These are phyloP conservation scores for Chrysaora quinquecirrha DNA, from an alignment of 30 jellyfish, hydroid and myxozoan species.

Conservation along the genomic window DNA sequence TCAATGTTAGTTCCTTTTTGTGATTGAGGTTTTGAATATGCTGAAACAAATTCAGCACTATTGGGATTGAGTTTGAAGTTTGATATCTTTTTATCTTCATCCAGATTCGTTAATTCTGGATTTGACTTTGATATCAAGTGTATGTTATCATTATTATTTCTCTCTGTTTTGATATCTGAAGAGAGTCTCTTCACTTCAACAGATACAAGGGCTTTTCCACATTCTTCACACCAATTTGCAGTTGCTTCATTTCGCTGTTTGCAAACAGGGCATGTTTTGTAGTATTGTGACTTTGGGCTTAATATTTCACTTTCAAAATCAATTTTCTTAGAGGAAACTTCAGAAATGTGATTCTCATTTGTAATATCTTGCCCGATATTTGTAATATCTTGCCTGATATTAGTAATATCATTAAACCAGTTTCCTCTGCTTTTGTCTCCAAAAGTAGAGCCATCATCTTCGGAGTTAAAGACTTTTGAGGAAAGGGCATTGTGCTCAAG, in stretches of 20 bases:
- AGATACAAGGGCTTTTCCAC: slow-evolving; percentile 81
- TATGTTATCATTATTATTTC: neutral
- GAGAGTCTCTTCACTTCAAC: slow-evolving; percentile 32
- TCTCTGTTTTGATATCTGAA: neutral
- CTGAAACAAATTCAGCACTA: slow-evolving; percentile 69
- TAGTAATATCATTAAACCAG: neutral
- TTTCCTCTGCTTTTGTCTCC: neutral
- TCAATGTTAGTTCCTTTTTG: no score
- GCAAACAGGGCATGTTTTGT: slow-evolving; percentile 70
- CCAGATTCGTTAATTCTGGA: no score
- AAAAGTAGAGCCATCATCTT: neutral
- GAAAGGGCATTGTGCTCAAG: neutral
- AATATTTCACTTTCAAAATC: neutral
- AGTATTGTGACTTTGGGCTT: neutral
- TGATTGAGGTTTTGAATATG: slow-evolving; percentile 27
- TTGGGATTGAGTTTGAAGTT: slow-evolving; percentile 51
- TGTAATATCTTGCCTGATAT: neutral
- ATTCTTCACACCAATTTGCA: slow-evolving; percentile 86
- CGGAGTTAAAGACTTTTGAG: neutral
- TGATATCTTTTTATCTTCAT: neutral
- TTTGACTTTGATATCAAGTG: no score
- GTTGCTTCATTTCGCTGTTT: slow-evolving; percentile 34
- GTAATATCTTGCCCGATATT: neutral
- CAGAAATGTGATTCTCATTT: neutral
- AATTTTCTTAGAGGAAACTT: neutral